Evolutionary conservation across 1,140 invertebrate genomes (phyloP).

Genomic region (Drosophila sproati): DNA sequence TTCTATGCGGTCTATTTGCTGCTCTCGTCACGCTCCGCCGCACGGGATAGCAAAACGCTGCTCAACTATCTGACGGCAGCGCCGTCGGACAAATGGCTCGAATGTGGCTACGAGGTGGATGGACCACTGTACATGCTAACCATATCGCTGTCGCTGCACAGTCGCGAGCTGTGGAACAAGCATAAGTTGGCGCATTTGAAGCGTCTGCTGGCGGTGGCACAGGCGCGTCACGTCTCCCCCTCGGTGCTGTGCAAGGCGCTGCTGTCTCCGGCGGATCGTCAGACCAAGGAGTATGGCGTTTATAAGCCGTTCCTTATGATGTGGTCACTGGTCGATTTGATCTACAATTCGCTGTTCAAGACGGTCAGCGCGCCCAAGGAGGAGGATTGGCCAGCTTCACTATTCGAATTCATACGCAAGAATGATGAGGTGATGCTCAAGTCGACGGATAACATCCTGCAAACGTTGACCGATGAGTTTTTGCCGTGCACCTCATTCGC

Average conservation of each 20-base stretch:
- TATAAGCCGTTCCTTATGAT: slow-evolving; percentile 95
- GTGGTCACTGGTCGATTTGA: slow-evolving; percentile 91
- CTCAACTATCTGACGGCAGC: slow-evolving; percentile 88
- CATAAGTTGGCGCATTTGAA: slow-evolving; percentile 90
- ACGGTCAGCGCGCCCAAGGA: slow-evolving; percentile 90
- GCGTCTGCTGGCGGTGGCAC: slow-evolving; percentile 91
- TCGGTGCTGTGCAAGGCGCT: slow-evolving; percentile 86
- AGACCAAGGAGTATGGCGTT: slow-evolving; percentile 90
- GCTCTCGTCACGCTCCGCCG: slow-evolving; percentile 74
- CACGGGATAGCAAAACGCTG: slow-evolving; percentile 90
- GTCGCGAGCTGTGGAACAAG: slow-evolving; percentile 89
- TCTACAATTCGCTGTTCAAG: slow-evolving; percentile 89
- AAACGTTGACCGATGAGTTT: slow-evolving; percentile 94
- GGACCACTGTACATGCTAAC: slow-evolving; percentile 94
- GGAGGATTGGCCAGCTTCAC: slow-evolving; percentile 93
- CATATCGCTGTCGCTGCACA: slow-evolving; percentile 91
- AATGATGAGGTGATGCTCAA: slow-evolving; percentile 96
- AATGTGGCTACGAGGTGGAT: slow-evolving; percentile 94
- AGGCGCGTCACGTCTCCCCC: slow-evolving; percentile 89
- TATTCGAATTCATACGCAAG: slow-evolving; percentile 97
- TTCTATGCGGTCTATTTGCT: slow-evolving; percentile 97
- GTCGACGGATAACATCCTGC: slow-evolving; percentile 92
- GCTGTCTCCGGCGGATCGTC: slow-evolving; percentile 84
- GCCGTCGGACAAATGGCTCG: slow-evolving; percentile 88
- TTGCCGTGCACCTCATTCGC: slow-evolving; percentile 94